Conservation (phyloP, 2,113 vertebrate species). For the Genyomyrus donnyi region DNA sequence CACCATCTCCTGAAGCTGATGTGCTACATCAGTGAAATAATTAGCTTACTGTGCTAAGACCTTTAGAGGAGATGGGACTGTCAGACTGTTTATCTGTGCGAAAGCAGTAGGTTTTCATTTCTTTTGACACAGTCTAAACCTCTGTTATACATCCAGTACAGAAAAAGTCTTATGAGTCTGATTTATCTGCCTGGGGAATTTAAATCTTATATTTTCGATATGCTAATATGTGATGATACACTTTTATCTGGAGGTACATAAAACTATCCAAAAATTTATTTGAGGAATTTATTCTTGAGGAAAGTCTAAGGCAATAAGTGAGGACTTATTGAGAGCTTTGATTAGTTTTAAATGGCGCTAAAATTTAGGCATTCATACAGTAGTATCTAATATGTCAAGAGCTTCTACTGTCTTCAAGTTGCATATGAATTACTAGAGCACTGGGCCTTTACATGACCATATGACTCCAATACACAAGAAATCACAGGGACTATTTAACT, state of each 20-base stretch:
- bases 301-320: not conserved
- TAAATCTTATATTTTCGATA: not conserved
- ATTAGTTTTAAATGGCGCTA: not conserved
- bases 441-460: not conserved
- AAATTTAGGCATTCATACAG: not conserved
- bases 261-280: not conserved
- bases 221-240: not conserved
- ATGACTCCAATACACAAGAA: not conserved
- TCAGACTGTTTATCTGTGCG: not conserved
- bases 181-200: not conserved
- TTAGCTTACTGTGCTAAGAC: not conserved
- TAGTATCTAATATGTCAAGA: not conserved
- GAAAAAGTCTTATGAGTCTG: not conserved
- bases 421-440: not conserved
- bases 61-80: not conserved
- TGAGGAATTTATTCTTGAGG: not conserved
- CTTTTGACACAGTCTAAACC: not conserved
- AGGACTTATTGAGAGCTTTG: not conserved
- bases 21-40: slow-evolving; percentile 7
- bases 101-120: not conserved
- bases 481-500: not conserved
- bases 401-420: not conserved
- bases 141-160: not conserved
- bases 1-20: not conserved
- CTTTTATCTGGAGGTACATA: not conserved